Percentiles rank a stretch among this genome's conserved stretches.
Evolutionary conservation across 2,888 invertebrate genomes (phyloP).

Genomic region (Spilosoma lubricipeda): DNA sequence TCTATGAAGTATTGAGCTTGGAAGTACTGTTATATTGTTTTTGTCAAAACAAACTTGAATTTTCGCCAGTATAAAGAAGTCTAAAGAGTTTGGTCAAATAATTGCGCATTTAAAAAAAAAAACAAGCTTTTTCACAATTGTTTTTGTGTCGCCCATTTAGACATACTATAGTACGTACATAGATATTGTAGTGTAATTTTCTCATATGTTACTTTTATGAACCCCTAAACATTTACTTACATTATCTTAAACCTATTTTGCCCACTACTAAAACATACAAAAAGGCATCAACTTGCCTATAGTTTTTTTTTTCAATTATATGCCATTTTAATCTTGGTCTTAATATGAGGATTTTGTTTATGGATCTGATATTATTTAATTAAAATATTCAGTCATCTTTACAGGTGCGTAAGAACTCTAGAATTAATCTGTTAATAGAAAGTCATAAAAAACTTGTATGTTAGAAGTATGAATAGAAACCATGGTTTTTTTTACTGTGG

Average conservation of each 20-base stretch:
- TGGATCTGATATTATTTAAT: background rate
- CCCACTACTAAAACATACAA: background rate
- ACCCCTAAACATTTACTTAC: background rate
- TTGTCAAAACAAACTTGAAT: background rate
- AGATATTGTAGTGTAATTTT: background rate
- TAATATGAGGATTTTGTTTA: no score
- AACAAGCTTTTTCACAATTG: background rate
- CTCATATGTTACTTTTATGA: background rate
- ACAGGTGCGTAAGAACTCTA: background rate
- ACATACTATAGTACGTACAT: background rate
- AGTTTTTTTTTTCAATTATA: background rate
- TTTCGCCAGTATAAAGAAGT: background rate
- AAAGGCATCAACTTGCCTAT: background rate
- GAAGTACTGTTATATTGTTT: background rate
- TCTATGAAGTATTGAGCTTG: background rate
- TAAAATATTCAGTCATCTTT: background rate
- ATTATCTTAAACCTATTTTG: background rate
- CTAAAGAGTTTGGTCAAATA: conserved; percentile 4
- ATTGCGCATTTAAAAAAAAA: background rate
- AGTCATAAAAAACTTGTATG: no score
- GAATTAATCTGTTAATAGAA: no score
- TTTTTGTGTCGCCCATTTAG: background rate
- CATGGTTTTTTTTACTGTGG: no score
- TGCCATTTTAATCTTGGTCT: no score
- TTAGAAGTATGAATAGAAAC: no score